These are phyloP conservation scores for Dicerorhinus sumatrensis DNA, from an alignment of 2,113 vertebrate genomes.

Conservation along the genomic window DNA sequence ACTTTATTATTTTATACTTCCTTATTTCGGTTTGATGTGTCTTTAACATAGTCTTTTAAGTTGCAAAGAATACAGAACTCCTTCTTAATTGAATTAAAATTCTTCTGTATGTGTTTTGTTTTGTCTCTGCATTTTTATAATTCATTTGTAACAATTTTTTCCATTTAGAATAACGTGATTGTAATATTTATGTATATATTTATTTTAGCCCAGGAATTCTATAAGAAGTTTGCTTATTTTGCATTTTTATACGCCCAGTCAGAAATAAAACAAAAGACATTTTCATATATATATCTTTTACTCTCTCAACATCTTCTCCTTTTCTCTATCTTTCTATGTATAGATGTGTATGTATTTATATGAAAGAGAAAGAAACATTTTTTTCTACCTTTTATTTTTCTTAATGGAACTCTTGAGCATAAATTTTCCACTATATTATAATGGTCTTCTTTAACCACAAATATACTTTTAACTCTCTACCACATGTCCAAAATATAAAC, in stretches of 20 bases:
- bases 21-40: not conserved
- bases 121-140: not conserved
- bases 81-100: not conserved
- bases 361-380: not conserved
- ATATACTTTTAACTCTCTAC: not conserved
- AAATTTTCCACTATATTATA: not conserved
- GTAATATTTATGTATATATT: not conserved
- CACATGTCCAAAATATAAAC: not conserved
- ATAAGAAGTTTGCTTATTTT: not conserved
- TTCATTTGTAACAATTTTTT: not conserved
- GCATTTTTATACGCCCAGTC: not conserved
- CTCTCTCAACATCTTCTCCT: not conserved
- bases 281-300: not conserved
- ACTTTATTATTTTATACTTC: not conserved
- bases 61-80: not conserved
- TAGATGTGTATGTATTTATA: not conserved
- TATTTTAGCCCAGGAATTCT: not conserved
- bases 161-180: not conserved
- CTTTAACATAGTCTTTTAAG: not conserved
- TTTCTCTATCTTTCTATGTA: not conserved
- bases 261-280: not conserved
- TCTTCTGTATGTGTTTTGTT: not conserved
- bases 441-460: not conserved
- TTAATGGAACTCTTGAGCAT: not conserved
- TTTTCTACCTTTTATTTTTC: not conserved